Evolutionary conservation across 2,888 invertebrate species (phyloP).

Genomic region (Byasa hedistus): DNA sequence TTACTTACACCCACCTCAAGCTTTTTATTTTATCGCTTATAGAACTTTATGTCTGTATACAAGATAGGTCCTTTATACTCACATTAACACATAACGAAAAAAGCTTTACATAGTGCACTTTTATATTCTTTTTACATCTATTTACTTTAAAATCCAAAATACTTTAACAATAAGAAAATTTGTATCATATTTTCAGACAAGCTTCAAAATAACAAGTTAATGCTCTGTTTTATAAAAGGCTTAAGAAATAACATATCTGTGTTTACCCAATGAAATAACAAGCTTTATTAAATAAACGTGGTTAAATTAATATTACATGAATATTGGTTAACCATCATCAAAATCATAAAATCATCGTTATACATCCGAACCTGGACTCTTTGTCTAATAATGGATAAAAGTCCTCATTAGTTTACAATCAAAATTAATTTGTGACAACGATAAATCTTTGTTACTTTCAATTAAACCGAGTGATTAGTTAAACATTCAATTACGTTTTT

Average conservation of each 20-base stretch:
- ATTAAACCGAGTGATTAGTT: background rate
- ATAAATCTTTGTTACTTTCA: conserved; percentile 6
- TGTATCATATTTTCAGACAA: background rate
- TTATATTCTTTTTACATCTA: too few species aligned
- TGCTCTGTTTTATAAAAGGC: too few species aligned
- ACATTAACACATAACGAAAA: too few species aligned
- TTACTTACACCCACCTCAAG: background rate
- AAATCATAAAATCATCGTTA: too few species aligned
- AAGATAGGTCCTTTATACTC: background rate
- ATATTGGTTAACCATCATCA: too few species aligned
- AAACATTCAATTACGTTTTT: conserved; percentile 4
- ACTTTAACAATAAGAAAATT: background rate
- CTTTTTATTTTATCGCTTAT: background rate
- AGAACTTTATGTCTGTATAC: background rate
- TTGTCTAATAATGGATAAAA: background rate
- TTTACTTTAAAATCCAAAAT: background rate
- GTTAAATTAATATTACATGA: too few species aligned
- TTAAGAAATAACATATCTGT: too few species aligned
- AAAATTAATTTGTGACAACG: background rate
- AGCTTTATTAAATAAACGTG: too few species aligned
- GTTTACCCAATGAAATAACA: too few species aligned
- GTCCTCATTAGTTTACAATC: background rate
- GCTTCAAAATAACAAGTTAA: too few species aligned
- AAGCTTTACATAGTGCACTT: too few species aligned
- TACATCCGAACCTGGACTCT: too few species aligned